A percentile compares a stretch with the other conserved stretches of the same genome.
Evolutionary conservation across 2,113 vertebrate genomes (phyloP).

Genomic region (Carlito syrichta): DNA sequence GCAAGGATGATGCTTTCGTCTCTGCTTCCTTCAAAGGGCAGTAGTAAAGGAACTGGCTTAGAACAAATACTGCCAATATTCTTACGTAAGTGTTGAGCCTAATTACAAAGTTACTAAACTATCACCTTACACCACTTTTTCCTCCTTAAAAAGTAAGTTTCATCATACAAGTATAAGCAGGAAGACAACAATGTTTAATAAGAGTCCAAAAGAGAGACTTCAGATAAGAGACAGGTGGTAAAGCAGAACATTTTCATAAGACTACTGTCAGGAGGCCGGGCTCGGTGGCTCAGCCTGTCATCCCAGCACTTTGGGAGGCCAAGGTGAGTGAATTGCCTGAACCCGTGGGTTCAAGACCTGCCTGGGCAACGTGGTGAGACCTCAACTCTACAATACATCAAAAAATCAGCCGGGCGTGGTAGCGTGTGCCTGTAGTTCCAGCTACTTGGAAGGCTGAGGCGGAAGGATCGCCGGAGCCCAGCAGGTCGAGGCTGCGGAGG

Average conservation of each 20-base stretch:
- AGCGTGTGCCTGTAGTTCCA: too few relatives aligned
- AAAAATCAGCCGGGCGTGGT: too few relatives aligned
- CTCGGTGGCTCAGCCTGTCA: too few relatives aligned
- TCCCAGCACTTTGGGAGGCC: too few relatives aligned
- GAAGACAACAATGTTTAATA: neutral
- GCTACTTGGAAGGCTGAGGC: too few relatives aligned
- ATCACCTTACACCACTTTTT: neutral
- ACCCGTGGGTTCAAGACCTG: too few relatives aligned
- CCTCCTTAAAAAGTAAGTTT: neutral
- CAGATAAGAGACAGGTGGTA: neutral
- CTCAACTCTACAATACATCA: too few relatives aligned
- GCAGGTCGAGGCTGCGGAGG: too few relatives aligned
- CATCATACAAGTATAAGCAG: neutral
- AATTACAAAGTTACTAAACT: neutral
- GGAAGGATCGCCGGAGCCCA: too few relatives aligned
- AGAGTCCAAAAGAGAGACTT: neutral
- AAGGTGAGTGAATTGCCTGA: too few relatives aligned
- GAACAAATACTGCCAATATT: neutral
- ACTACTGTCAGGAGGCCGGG: neutral
- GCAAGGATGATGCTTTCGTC: neutral
- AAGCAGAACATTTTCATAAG: neutral
- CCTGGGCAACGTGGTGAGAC: too few relatives aligned
- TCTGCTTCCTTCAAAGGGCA: neutral
- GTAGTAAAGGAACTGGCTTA: neutral
- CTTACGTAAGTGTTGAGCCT: neutral